These are phyloP conservation scores for Montifringilla adamsi DNA, from an alignment of 2,113 vertebrate genomes.

Conservation along the genomic window DNA sequence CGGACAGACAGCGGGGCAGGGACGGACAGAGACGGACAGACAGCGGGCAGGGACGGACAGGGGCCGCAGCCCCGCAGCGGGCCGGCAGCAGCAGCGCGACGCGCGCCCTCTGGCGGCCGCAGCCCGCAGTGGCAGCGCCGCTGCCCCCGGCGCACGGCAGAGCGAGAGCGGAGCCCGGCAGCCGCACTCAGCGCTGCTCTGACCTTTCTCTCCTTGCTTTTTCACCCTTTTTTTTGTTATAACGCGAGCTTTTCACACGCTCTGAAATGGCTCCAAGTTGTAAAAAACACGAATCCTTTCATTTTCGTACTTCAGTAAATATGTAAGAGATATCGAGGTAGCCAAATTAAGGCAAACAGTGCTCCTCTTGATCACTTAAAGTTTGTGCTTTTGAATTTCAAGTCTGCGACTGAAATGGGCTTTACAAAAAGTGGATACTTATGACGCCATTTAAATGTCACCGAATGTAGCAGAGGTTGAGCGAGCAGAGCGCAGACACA, in stretches of 20 bases:
- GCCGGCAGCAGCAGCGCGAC: background rate
- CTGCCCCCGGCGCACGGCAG: background rate
- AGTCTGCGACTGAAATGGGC: background rate
- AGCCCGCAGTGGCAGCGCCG: background rate
- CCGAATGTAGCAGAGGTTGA: background rate
- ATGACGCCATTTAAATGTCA: background rate
- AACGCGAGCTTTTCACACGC: accelerated
- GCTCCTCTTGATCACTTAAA: background rate
- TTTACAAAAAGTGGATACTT: background rate
- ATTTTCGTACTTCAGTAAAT: background rate
- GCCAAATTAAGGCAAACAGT: background rate
- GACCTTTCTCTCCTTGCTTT: accelerated
- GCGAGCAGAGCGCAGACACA: background rate
- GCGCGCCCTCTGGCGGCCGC: background rate
- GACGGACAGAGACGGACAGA: background rate
- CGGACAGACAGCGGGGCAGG: background rate
- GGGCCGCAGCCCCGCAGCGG: background rate
- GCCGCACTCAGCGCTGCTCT: accelerated
- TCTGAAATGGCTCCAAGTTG: background rate
- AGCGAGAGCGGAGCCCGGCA: accelerated
- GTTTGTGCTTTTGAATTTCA: background rate
- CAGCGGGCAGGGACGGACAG: too few relatives aligned
- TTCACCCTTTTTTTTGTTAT: background rate
- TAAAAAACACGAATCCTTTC: background rate
- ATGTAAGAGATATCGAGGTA: accelerated